Evolutionary conservation across 2,888 invertebrate species (phyloP).

Genomic region (Cylindroiulus punctatus): DNA sequence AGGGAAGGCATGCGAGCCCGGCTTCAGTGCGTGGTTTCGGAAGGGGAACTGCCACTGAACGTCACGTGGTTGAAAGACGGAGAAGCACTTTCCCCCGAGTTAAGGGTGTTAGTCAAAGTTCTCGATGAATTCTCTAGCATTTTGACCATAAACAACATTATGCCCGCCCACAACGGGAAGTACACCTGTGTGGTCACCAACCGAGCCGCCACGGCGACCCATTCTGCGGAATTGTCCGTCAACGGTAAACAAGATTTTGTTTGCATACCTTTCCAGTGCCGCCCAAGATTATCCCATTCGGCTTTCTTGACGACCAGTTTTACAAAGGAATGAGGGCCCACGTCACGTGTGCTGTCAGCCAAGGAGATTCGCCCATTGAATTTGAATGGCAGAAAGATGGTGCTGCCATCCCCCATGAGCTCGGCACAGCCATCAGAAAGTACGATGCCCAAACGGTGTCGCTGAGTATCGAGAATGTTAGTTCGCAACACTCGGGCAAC

Average conservation of each 20-base stretch:
- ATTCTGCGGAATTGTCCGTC: conserved; percentile 55
- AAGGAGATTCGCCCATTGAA: conserved; percentile 64
- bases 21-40: conserved; percentile 59
- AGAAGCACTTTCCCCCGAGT: conserved; percentile 48
- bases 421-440: conserved; percentile 60
- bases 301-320: conserved; percentile 57
- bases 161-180: conserved; percentile 54
- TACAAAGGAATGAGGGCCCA: conserved; percentile 57
- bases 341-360: conserved; percentile 56
- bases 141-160: conserved; percentile 56
- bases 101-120: conserved; percentile 51
- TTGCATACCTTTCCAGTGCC: conserved; percentile 52
- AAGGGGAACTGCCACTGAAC: conserved; percentile 67
- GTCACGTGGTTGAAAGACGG: conserved; percentile 78
- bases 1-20: conserved; percentile 56
- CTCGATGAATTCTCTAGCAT: conserved; percentile 56
- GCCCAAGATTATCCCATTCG: conserved; percentile 56
- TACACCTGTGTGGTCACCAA: conserved; percentile 56
- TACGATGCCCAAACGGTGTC: conserved; percentile 55
- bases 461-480: conserved; percentile 57
- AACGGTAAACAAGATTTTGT: conserved; percentile 54
- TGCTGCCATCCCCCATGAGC: conserved; percentile 61
- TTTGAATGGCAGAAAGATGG: conserved; percentile 65
- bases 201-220: conserved; percentile 52
- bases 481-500: conserved; percentile 54